phyloP scores from a whole-genome alignment of 2,113 vertebrate genomes.

The Zosterops lateralis region DNA sequence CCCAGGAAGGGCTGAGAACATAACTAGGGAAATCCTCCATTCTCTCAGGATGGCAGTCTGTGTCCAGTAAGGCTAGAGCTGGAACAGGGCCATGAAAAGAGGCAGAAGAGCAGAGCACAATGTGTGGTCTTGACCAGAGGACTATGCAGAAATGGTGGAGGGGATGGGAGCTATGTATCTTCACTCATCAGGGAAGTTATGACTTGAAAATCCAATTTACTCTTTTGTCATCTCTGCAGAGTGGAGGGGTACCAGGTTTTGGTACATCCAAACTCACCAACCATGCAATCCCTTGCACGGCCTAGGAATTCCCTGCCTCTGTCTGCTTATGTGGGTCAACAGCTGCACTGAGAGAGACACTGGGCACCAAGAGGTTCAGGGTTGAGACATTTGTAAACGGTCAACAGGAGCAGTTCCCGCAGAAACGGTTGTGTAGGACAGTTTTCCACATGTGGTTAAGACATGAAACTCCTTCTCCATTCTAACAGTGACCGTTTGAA shows the following conservation, averaged over 20 bases:
- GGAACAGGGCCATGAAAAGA: neutral
- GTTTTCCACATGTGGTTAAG: neutral
- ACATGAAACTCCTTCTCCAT: neutral
- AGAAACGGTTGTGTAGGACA: rapidly evolving
- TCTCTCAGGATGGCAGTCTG: neutral
- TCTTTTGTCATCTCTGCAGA: rapidly evolving
- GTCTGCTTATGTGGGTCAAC: no score
- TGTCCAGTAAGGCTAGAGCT: neutral
- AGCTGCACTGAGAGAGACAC: neutral
- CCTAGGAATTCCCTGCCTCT: neutral
- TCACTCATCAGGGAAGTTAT: neutral
- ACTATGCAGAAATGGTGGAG: rapidly evolving
- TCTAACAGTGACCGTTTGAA: neutral
- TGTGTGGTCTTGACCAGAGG: neutral
- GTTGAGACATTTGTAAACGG: neutral
- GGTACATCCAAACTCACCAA: rapidly evolving
- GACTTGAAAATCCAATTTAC: neutral
- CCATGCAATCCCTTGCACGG: no score
- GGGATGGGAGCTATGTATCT: neutral
- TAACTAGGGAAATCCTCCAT: neutral
- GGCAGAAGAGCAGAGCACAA: neutral
- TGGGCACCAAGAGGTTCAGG: neutral
- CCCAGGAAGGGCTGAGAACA: neutral
- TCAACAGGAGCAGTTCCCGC: rapidly evolving
- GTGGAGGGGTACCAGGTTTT: neutral